Conservation (phyloP, 2,797 vertebrate species). For the Malurus leucopterus region DNA sequence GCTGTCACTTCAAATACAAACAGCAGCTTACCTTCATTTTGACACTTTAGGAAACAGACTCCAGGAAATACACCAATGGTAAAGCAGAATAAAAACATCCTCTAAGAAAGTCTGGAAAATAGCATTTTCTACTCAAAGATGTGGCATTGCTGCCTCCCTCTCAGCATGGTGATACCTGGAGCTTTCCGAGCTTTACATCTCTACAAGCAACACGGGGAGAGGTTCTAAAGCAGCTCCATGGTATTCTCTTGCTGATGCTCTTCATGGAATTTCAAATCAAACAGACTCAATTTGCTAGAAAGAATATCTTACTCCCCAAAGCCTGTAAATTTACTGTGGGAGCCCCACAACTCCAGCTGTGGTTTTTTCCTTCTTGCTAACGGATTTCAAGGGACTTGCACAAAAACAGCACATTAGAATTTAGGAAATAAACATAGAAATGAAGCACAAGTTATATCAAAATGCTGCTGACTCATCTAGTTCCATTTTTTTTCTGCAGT, state of each 20-base stretch:
- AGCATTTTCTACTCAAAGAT: background rate
- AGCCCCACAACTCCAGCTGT: constrained; percentile 2
- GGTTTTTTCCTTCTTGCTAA: background rate
- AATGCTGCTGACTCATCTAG: background rate
- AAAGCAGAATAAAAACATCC: background rate
- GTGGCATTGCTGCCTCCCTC: background rate
- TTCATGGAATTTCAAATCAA: constrained; percentile 12
- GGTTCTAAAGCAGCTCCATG: background rate
- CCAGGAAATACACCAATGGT: background rate
- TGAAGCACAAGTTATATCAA: background rate
- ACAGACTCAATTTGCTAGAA: constrained; percentile 1
- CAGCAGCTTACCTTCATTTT: background rate
- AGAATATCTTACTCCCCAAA: background rate
- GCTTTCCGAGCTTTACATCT: background rate
- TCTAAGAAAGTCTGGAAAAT: background rate
- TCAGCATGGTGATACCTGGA: background rate
- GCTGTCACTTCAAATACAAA: background rate
- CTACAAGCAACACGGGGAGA: background rate
- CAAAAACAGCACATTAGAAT: constrained; percentile 13
- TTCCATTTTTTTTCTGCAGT: background rate
- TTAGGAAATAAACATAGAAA: background rate
- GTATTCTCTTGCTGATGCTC: background rate
- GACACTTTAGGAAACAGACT: background rate
- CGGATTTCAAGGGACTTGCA: constrained; percentile 17
- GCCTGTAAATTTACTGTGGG: background rate